Evolutionary conservation across 2,113 vertebrate species (phyloP), one percentile per base, ranked within the genome.

Genomic region (Hippocampus zosterae): DNA sequence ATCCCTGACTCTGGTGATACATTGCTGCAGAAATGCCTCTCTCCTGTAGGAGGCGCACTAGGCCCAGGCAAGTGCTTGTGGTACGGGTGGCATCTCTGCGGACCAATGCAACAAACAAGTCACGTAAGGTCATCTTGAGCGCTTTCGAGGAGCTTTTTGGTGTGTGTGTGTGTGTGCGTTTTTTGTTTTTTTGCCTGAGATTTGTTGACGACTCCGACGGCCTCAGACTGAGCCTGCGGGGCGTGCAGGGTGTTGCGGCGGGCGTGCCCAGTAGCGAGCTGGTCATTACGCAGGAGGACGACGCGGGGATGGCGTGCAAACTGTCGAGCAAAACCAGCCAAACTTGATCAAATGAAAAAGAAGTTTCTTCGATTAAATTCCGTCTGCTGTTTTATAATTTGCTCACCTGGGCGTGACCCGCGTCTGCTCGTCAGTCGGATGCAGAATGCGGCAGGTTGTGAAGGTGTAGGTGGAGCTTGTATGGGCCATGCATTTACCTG

Each of bases 391-490:
- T 42, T 42, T 42, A n/a, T n/a, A n/a, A n/a, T n/a, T n/a, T n/a
- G 67, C 92, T 92, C 87, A 98, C 97, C 97, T 99, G 80, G 97
- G 96, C 0, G 97, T 99, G 85, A 99, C 95, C 77, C 93, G 89
- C 0, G 97, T 98, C 88, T 94, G 94, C 69, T 98, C 97, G 37
- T 99, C 96, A 0, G 96, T 97, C 40, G 97, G 97, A 83, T 99
- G 97, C 80, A 99, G 93, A 87, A 99, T 99, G 66, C 95, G 94
- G 67, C 97, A 99, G 79, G 96, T 99, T 69, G 97, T 99, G 85
- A 98, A 98, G 82, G 97, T 99, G 91, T 96, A 99, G 74, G 97
- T 99, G 53, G 97, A 98, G 90, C 95, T 98, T 88, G 97, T 99
- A 92, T 99, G 96, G 73, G 96, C 97, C 96, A 99, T 98, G 91